phyloP scores from a whole-genome alignment of 2,113 vertebrate species.

The Ifrita kowaldi region DNA sequence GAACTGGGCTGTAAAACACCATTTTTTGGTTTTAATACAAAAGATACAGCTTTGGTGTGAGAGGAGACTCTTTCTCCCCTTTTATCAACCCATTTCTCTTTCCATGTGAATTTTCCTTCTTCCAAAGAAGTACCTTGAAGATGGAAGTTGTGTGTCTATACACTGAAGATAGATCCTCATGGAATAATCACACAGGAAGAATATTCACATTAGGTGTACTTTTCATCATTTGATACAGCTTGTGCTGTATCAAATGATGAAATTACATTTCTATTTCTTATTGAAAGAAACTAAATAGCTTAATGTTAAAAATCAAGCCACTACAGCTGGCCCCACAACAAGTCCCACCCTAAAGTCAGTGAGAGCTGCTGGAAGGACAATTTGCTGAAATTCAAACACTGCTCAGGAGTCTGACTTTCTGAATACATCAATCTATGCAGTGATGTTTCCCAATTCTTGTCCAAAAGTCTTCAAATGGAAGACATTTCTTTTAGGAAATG shows the following conservation, averaged over 20 bases:
- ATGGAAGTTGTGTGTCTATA: not conserved
- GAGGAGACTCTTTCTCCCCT: not conserved
- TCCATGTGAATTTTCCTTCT: not conserved
- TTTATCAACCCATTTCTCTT: not conserved
- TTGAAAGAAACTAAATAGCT: not conserved
- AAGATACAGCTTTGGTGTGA: not conserved
- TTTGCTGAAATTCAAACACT: not conserved
- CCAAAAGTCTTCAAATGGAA: not conserved
- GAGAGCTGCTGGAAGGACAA: not conserved
- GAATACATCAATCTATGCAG: not conserved
- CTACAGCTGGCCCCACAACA: not conserved
- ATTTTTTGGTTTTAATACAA: not conserved
- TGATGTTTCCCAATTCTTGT: not conserved
- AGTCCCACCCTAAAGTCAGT: not conserved
- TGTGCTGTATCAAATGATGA: too few species aligned
- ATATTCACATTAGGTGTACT: not conserved
- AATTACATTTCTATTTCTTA: not conserved
- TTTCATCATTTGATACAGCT: not conserved
- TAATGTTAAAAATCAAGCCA: not conserved
- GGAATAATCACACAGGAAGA: not conserved
- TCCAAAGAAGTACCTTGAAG: not conserved
- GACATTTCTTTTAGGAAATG: not conserved
- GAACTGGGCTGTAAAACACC: not conserved
- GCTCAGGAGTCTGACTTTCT: not conserved
- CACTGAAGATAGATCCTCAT: not conserved